phyloP scores from a whole-genome alignment of 1,140 invertebrate species.

The Oedothorax gibbosus region DNA sequence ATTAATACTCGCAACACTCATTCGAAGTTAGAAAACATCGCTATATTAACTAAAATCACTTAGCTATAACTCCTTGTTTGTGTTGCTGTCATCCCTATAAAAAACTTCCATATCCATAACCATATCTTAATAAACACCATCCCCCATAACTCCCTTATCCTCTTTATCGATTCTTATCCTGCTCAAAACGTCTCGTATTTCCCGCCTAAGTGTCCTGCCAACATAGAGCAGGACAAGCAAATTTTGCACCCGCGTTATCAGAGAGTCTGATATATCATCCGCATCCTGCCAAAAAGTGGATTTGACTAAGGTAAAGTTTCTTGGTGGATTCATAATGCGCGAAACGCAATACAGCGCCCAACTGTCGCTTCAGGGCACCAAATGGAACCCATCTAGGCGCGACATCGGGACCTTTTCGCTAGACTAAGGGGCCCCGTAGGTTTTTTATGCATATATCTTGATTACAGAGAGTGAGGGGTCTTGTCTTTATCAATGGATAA shows the following conservation, averaged over 20 bases:
- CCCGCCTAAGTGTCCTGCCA: constrained; percentile 9
- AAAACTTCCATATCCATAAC: too few relatives aligned
- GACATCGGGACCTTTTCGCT: background rate
- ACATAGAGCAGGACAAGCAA: background rate
- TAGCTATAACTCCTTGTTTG: too few relatives aligned
- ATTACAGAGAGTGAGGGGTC: too few relatives aligned
- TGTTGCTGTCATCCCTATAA: too few relatives aligned
- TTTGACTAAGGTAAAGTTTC: constrained; percentile 50
- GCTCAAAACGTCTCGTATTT: constrained; percentile 25
- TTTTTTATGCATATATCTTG: too few relatives aligned
- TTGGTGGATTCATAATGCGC: background rate
- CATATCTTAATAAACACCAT: too few relatives aligned
- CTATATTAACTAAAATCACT: too few relatives aligned
- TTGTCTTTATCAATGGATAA: too few relatives aligned
- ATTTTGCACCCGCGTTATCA: constrained; percentile 32
- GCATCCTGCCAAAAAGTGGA: constrained; percentile 52
- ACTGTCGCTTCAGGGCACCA: constrained; percentile 14
- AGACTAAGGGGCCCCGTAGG: too few relatives aligned
- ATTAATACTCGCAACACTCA: too few relatives aligned
- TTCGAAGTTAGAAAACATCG: too few relatives aligned
- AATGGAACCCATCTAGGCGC: background rate
- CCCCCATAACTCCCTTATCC: background rate
- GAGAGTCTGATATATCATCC: constrained; percentile 51
- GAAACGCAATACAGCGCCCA: constrained; percentile 25
- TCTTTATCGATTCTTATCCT: constrained; percentile 6